These are phyloP conservation scores for Brachyrhaphis roseni DNA, from an alignment of 2,797 vertebrate species.

Conservation along the genomic window DNA sequence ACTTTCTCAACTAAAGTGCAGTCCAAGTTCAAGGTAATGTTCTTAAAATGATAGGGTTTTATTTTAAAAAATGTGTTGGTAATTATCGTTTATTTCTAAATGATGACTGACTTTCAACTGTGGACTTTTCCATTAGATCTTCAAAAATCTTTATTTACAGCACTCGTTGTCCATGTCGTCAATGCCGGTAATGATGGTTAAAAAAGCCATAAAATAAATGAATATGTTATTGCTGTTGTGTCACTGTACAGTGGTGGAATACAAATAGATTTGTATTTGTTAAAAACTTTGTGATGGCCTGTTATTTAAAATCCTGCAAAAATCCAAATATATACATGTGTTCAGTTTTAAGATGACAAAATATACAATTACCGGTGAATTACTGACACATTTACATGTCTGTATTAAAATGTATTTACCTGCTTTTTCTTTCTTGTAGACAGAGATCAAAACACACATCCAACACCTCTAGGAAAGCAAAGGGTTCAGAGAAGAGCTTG, in stretches of 20 bases:
- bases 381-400: not conserved
- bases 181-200: not conserved
- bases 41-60: not conserved
- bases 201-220: not conserved
- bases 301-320: not conserved
- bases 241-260: not conserved
- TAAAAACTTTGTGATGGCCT: not conserved
- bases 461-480: constrained; percentile 68
- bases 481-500: constrained; percentile 68
- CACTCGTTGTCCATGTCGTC: not conserved
- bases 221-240: not conserved
- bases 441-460: constrained; percentile 77
- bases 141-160: not conserved
- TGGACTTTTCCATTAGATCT: not conserved
- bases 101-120: not conserved
- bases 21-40: constrained; percentile 87
- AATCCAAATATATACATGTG: not conserved
- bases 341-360: not conserved
- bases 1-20: constrained; percentile 81
- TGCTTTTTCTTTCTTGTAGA: constrained; percentile 56
- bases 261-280: not conserved
- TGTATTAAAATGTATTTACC: not conserved
- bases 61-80: not conserved
- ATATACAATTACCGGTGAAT: not conserved
- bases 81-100: not conserved